These are phyloP conservation scores for Gymnothorax reevesii DNA, from an alignment of 2,797 vertebrate genomes.

Conservation along the genomic window DNA sequence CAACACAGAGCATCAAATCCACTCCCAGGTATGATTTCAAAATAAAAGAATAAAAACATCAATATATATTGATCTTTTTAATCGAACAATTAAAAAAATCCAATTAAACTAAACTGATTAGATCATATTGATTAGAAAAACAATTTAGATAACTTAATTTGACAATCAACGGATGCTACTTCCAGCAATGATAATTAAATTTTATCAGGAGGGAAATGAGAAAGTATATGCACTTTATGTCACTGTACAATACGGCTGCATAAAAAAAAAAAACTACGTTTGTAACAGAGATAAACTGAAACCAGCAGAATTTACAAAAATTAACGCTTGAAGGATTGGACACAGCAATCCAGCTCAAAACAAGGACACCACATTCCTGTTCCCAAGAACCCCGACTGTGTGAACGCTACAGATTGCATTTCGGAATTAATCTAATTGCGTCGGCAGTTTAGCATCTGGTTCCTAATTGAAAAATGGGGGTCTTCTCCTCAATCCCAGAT, in stretches of 20 bases:
- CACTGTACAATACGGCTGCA: not conserved
- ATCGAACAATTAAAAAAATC: not conserved
- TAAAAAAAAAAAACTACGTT: not conserved
- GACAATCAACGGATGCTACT: not conserved
- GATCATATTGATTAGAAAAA: too few species aligned
- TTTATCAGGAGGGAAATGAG: slow-evolving; percentile 18
- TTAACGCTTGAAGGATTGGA: not conserved
- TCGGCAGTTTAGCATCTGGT: slow-evolving; percentile 7
- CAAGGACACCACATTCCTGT: not conserved
- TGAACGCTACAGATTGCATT: not conserved
- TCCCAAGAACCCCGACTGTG: too few species aligned
- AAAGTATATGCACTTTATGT: slow-evolving; percentile 21
- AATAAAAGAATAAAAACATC: not conserved
- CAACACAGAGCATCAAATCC: not conserved
- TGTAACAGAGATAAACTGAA: slow-evolving; percentile 25
- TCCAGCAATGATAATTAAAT: not conserved
- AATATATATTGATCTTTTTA: not conserved
- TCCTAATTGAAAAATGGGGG: not conserved
- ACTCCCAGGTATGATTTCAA: not conserved
- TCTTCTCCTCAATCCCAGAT: not conserved
- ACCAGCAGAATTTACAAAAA: slow-evolving; percentile 18
- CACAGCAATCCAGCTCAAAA: slow-evolving; percentile 30
- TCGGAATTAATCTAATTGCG: not conserved
- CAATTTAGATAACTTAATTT: not conserved
- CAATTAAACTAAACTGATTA: not conserved